A percentile compares a stretch with the other conserved stretches of the same genome.
These are phyloP conservation scores for Symphodus melops DNA, from an alignment of 2,113 vertebrate species.

Conservation along the genomic window DNA sequence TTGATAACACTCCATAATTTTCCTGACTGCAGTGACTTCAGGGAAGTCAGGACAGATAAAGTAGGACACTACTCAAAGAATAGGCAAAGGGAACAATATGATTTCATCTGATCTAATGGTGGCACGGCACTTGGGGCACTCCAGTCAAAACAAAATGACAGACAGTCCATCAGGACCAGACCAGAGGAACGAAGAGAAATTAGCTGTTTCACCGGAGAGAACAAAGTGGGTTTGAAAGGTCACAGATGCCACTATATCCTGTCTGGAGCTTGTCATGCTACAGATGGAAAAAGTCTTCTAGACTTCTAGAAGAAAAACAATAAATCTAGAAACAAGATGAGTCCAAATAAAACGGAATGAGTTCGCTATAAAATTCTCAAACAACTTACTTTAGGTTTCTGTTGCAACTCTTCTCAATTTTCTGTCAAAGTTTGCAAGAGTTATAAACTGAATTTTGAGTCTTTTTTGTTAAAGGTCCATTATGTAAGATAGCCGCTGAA, in stretches of 20 bases:
- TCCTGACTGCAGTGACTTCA: conserved; percentile 29
- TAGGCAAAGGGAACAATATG: conserved; percentile 24
- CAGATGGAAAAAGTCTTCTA: not conserved
- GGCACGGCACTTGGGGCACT: not conserved
- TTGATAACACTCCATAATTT: conserved; percentile 36
- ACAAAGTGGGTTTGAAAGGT: conserved; percentile 7
- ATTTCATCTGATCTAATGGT: conserved; percentile 13
- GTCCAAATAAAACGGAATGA: too few relatives aligned
- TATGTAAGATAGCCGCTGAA: too few relatives aligned
- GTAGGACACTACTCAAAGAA: conserved; percentile 32
- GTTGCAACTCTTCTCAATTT: too few relatives aligned
- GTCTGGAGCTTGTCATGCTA: conserved; percentile 4
- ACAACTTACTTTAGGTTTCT: not conserved
- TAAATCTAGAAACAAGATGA: not conserved
- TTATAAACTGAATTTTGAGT: too few relatives aligned
- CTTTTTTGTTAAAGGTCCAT: too few relatives aligned
- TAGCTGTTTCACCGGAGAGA: not conserved
- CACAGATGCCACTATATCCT: not conserved
- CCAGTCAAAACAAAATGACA: not conserved
- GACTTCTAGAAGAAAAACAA: not conserved
- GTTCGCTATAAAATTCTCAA: too few relatives aligned
- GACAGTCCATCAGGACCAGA: conserved; percentile 5
- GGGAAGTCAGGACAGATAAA: conserved; percentile 20
- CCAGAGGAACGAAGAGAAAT: conserved; percentile 12
- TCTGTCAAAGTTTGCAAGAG: too few relatives aligned